Evolutionary conservation across 2,888 invertebrate species (phyloP), one percentile per base, ranked within the genome.

Genomic region (Cynaeus angustus): DNA sequence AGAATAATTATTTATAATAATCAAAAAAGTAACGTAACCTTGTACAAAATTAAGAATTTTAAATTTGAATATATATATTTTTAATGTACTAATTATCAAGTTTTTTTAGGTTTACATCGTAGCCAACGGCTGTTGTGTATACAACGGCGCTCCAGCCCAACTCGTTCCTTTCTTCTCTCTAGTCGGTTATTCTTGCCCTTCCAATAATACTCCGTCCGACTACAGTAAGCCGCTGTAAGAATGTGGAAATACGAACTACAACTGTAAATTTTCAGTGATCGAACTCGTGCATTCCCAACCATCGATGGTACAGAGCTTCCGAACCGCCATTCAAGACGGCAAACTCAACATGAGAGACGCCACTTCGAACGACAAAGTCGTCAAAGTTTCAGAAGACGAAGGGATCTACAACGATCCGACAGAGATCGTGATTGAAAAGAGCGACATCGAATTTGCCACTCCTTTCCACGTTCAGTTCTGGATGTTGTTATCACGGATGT

Each of bases 161-260:
- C 84, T 94, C 3, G 89, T 94, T 0, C 91, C 93, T 0, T 93
- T 89, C 82, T 85, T 94, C 69, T 83, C 88, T 0, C 88, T 88
- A 59, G 86, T 89, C 26, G 91, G 90, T 8, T 87, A 91, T 70
- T 83, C 89, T 1, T 94, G 94, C 81, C 94, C 94, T 1, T 88
- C 89, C 9, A 92, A 92, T 28, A 91, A 94, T 84, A 94, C 94
- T 79, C 94, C 94, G 0, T 93, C 94, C 0, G 94, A 94, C 84
- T 94, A 90, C 56, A 79, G 85, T 85, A 79, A 9, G 52, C 21
- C 21, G 2, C 21, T 21, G 21, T n/a, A n/a, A n/a, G n/a, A n/a
- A n/a, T n/a, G n/a, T n/a, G n/a, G n/a, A n/a, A n/a, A n/a, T n/a
- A n/a, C n/a, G n/a, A n/a, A n/a, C n/a, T n/a, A n/a, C n/a, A n/a